Conservation (phyloP, 2,113 vertebrate genomes). For the Hydrolagus affinis region DNA sequence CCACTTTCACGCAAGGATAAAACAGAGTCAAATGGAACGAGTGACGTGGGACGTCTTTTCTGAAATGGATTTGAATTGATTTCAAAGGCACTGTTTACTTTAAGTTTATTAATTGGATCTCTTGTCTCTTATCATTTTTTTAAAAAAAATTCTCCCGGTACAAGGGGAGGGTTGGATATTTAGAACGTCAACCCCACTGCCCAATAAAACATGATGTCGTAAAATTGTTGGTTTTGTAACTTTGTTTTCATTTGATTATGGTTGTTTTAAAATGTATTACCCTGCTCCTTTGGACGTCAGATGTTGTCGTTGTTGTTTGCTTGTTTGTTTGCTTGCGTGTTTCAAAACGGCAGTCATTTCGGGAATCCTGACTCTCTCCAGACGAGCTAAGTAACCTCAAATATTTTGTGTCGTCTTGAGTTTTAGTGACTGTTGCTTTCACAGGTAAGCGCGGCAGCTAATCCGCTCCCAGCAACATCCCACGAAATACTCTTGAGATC, state of each 20-base stretch:
- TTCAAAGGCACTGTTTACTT: slow-evolving; percentile 11
- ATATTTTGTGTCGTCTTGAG: too few species aligned
- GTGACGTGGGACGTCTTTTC: background rate
- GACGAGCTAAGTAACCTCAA: too few species aligned
- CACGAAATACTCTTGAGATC: too few species aligned
- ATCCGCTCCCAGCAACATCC: too few species aligned
- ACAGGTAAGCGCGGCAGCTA: too few species aligned
- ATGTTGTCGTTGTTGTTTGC: too few species aligned
- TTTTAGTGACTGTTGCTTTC: too few species aligned
- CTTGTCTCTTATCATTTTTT: background rate
- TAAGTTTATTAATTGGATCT: background rate
- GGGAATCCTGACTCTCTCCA: too few species aligned
- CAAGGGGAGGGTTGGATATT: background rate
- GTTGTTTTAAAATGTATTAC: background rate
- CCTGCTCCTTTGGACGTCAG: background rate
- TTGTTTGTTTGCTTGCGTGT: too few species aligned
- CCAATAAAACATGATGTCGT: slow-evolving; percentile 18
- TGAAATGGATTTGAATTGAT: slow-evolving; percentile 9
- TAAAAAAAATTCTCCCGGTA: background rate
- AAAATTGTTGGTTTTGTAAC: slow-evolving; percentile 25
- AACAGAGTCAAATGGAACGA: background rate
- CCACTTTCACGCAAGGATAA: background rate
- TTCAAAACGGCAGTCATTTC: too few species aligned
- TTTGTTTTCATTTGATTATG: slow-evolving; percentile 6
- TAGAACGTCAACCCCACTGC: background rate